These are phyloP conservation scores for Bombyx huttoni DNA, from an alignment of 2,888 invertebrate species.

Conservation along the genomic window DNA sequence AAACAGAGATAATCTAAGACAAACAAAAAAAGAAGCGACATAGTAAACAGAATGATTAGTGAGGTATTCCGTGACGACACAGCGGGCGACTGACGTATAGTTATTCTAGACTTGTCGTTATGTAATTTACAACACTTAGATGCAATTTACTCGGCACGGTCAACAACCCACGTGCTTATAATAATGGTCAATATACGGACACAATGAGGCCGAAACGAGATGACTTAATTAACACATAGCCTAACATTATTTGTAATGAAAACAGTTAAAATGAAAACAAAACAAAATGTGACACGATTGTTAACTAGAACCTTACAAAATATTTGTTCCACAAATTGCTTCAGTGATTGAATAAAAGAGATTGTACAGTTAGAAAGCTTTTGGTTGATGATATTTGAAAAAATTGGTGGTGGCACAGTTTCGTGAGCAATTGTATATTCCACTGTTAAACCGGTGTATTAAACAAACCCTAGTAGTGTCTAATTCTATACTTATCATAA, in stretches of 20 bases:
- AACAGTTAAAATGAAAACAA: neutral
- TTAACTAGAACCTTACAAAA: conserved; percentile 1
- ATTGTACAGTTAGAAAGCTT: neutral
- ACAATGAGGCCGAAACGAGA: neutral
- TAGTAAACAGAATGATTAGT: neutral
- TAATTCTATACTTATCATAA: no score
- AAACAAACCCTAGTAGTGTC: no score
- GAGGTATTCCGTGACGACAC: neutral
- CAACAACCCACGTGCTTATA: conserved; percentile 6
- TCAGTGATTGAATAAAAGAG: conserved; percentile 1
- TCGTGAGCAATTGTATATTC: no score
- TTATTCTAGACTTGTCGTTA: neutral
- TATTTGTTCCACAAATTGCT: neutral
- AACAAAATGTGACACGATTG: neutral
- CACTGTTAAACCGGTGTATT: no score
- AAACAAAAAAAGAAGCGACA: neutral
- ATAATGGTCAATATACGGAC: neutral
- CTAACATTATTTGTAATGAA: conserved; percentile 6
- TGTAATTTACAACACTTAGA: conserved; percentile 9
- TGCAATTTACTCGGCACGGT: conserved; percentile 11
- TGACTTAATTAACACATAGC: neutral
- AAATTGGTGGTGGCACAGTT: neutral
- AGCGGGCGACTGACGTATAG: neutral
- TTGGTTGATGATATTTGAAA: neutral
- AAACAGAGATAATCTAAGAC: neutral